A percentile compares a stretch with the other conserved stretches of the same genome.
Conservation (phyloP, 2,888 invertebrate species). For the Cataglyphis cursor region DNA sequence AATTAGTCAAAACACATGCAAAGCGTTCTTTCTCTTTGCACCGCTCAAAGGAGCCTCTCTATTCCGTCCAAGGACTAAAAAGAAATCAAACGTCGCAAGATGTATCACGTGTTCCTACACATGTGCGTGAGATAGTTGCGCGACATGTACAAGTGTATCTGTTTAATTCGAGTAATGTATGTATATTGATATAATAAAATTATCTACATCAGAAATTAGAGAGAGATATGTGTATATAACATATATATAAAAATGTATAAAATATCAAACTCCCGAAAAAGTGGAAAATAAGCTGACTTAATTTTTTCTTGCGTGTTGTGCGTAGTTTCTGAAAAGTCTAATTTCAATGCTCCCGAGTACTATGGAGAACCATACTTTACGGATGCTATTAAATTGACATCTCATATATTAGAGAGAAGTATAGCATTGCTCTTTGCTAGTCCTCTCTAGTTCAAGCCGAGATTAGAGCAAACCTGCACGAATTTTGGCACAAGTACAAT, state of each 20-base stretch:
- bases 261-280: neutral
- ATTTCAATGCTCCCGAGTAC: conserved; percentile 65
- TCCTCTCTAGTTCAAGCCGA: conserved; percentile 51
- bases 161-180: neutral
- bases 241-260: neutral
- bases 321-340: conserved; percentile 48
- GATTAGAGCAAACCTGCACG: conserved; percentile 67
- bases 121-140: conserved; percentile 8
- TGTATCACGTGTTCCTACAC: conserved; percentile 60
- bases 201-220: neutral
- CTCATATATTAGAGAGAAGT: conserved; percentile 79
- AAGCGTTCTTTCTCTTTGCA: conserved; percentile 74
- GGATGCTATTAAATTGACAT: conserved; percentile 81
- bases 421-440: conserved; percentile 61
- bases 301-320: neutral
- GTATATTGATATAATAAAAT: neutral
- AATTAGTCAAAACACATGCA: conserved; percentile 83
- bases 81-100: conserved; percentile 77
- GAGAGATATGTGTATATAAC: neutral
- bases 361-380: conserved; percentile 71
- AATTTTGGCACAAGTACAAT: conserved; percentile 72
- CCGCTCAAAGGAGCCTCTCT: conserved; percentile 72
- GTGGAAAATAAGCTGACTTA: neutral
- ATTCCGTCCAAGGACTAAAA: conserved; percentile 75
- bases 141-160: neutral